Conservation (phyloP, 2,888 invertebrate genomes). For the Thymelicus sylvestris region DNA sequence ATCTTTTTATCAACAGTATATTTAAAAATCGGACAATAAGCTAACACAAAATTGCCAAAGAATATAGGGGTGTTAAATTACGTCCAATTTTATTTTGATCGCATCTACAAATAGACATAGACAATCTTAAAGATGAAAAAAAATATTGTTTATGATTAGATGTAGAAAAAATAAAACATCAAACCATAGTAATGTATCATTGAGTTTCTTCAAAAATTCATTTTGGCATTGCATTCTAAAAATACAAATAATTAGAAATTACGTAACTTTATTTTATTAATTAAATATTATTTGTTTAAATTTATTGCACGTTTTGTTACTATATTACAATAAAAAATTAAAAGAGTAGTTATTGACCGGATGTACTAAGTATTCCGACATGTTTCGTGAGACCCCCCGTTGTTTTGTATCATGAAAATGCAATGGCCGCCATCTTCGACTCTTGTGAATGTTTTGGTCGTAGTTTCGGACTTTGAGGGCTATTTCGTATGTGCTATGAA, state of each 20-base stretch:
- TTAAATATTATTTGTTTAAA: neutral
- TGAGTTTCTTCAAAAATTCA: neutral
- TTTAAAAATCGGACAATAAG: too few relatives aligned
- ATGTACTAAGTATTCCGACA: slow-evolving; percentile 67
- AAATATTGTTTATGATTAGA: slow-evolving; percentile 2
- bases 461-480: slow-evolving; percentile 80
- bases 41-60: too few relatives aligned
- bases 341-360: slow-evolving; percentile 60
- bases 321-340: neutral
- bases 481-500: slow-evolving; percentile 77
- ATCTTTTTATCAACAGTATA: too few relatives aligned
- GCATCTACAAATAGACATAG: neutral
- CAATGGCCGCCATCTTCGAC: slow-evolving; percentile 94
- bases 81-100: slow-evolving; percentile 9
- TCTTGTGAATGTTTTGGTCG: slow-evolving; percentile 92
- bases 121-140: slow-evolving; percentile 9
- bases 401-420: slow-evolving; percentile 92
- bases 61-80: neutral
- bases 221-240: neutral
- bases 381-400: slow-evolving; percentile 81
- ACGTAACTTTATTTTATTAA: neutral
- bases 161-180: slow-evolving; percentile 21
- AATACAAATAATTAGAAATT: neutral
- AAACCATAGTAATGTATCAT: slow-evolving; percentile 15
- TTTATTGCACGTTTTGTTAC: neutral